Percentiles rank a stretch among this genome's conserved stretches.
These are phyloP conservation scores for Microctenopoma stevenorrisi DNA, from an alignment of 2,797 vertebrate species.

Conservation along the genomic window DNA sequence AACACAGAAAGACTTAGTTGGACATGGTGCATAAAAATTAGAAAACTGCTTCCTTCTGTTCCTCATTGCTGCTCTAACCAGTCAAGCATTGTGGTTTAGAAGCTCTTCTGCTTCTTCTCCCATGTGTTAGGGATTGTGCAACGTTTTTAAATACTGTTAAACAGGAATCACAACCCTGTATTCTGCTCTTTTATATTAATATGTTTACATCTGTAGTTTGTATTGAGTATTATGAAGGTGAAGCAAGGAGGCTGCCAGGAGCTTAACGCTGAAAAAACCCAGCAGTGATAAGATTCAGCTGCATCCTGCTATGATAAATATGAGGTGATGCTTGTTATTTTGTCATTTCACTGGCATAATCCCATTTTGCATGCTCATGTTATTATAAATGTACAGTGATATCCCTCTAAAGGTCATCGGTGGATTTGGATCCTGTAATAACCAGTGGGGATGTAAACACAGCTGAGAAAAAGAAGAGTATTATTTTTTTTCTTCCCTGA, in stretches of 20 bases:
- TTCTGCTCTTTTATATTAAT: neutral
- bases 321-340: constrained; percentile 29
- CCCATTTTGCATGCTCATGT: constrained; percentile 31
- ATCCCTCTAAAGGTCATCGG: constrained; percentile 49
- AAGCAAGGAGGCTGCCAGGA: neutral
- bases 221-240: constrained; percentile 10
- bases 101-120: constrained; percentile 23
- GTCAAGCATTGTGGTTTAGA: constrained; percentile 40
- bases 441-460: constrained; percentile 17
- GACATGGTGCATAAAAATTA: constrained; percentile 27
- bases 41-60: constrained; percentile 28
- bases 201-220: neutral
- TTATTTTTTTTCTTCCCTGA: constrained; percentile 5
- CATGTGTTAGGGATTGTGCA: constrained; percentile 11
- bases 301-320: constrained; percentile 33
- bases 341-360: constrained; percentile 36
- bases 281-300: constrained; percentile 8
- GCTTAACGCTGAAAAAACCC: constrained; percentile 18
- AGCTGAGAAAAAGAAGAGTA: constrained; percentile 10
- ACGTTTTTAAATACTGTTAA: neutral
- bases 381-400: constrained; percentile 33
- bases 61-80: constrained; percentile 34
- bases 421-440: constrained; percentile 34
- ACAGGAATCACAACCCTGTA: neutral
- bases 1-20: constrained; percentile 18